Evolutionary conservation across 1,140 invertebrate species (phyloP), one percentile per base, ranked within the genome.

Genomic region (Chymomyza costata): DNA sequence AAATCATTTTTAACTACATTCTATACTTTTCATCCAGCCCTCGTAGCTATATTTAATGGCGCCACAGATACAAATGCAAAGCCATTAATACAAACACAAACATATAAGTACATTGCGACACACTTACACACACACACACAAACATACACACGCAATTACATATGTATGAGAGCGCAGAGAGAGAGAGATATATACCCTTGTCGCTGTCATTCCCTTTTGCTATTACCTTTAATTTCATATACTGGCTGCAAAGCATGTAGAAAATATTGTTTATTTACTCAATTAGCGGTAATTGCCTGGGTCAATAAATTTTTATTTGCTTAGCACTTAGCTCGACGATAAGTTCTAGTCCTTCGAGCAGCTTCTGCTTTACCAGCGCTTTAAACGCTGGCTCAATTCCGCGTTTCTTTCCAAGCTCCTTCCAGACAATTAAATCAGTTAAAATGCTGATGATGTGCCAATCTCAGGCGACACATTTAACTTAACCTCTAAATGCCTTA

Each of bases 251-350:
- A 47, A 37, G 52, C 32, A 50, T 50, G 61, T 30, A 74, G 64
- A 64, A 10, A 68, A 60, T 74, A 74, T 69, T 69, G 70, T 69
- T 74, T 76, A 69, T 76, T 69, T 70, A 70, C 70, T 55, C 70
- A 76, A 74, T 74, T 74, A 74, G 61, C 65, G 48, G 63, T 74
- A 74, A 74, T 74, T 74, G 70, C 70, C 69, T 58, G 65, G 55
- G 69, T 74, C 70, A 76, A 74, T 74, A 74, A 69, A 76, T 76
- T 69, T 74, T 62, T 74, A 74, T 74, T 76, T 76, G 66, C 70
- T 35, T 3, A 34, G 32, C n/a, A 10, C 32, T 34, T 34, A 34
- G 32, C 46, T 58, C 8, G 21, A 25, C 8, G 21, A 25, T 25
- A 37, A 25, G 21, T 19, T 34, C 11, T 6, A 6, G 16, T 10